Conservation (phyloP, 2,888 invertebrate species). For the Athalia circularis region DNA sequence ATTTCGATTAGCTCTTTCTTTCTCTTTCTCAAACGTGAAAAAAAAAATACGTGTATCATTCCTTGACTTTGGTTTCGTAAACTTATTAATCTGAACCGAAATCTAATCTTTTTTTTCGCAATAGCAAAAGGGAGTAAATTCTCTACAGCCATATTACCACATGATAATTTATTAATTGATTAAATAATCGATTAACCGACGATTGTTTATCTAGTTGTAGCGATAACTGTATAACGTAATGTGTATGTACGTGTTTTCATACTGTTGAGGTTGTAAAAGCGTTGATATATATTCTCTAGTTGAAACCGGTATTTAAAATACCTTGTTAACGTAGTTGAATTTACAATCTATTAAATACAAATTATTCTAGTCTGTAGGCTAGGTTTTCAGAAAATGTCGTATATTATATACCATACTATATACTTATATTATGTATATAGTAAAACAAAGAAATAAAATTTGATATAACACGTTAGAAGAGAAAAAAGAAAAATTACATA, state of each 20-base stretch:
- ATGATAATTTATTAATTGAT: not conserved
- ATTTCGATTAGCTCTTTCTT: too few species aligned
- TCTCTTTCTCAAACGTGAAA: too few species aligned
- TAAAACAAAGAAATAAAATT: not conserved
- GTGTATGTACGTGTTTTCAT: slow-evolving; percentile 20
- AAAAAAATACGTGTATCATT: too few species aligned
- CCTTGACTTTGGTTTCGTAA: too few species aligned
- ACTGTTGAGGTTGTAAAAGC: slow-evolving; percentile 31
- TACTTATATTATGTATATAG: not conserved
- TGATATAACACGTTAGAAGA: slow-evolving; percentile 1
- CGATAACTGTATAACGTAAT: slow-evolving; percentile 1
- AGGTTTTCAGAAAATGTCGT: slow-evolving; percentile 27
- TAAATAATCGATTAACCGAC: not conserved
- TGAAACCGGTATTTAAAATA: slow-evolving; percentile 36
- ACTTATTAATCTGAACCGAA: too few species aligned
- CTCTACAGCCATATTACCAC: slow-evolving; percentile 29
- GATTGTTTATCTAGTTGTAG: slow-evolving; percentile 28
- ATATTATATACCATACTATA: too few species aligned
- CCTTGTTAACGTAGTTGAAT: slow-evolving; percentile 34
- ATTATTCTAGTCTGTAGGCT: slow-evolving; percentile 39
- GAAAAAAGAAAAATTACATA: not conserved
- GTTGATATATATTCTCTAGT: slow-evolving; percentile 17
- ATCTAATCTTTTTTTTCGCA: not conserved
- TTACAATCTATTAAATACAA: not conserved
- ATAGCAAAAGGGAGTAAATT: not conserved